phyloP scores from a whole-genome alignment of 2,888 invertebrate species.

The Macaria liturata region DNA sequence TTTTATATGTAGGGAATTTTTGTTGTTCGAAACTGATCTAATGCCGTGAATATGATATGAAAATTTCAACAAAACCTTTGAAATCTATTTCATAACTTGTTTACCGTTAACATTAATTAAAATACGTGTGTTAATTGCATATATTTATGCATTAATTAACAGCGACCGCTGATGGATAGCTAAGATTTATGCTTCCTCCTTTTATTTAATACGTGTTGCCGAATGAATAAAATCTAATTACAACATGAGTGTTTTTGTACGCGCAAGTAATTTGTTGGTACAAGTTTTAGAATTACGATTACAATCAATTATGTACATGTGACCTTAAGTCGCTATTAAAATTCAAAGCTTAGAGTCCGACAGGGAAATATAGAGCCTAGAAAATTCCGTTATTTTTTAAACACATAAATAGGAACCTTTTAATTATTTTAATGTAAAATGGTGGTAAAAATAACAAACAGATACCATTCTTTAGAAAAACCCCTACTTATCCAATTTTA shows the following conservation, averaged over 20 bases:
- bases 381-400: too few species aligned
- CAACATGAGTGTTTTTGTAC: conserved; percentile 43
- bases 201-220: conserved; percentile 30
- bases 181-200: conserved; percentile 44
- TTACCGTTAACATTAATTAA: conserved; percentile 12
- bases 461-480: too few species aligned
- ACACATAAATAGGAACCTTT: too few species aligned
- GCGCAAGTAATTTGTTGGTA: conserved; percentile 56
- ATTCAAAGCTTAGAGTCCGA: conserved; percentile 37
- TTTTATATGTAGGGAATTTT: too few species aligned
- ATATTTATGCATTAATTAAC: conserved; percentile 25
- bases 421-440: too few species aligned
- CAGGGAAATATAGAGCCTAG: too few species aligned
- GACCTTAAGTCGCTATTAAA: conserved; percentile 55
- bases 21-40: too few species aligned
- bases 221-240: conserved; percentile 50
- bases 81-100: conserved; percentile 4
- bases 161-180: conserved; percentile 40
- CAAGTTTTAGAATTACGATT: conserved; percentile 51
- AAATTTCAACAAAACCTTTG: too few species aligned
- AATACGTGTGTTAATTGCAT: conserved; percentile 25
- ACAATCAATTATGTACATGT: conserved; percentile 52
- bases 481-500: too few species aligned
- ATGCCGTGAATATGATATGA: too few species aligned
- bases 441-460: too few species aligned